phyloP scores from a whole-genome alignment of 2,797 vertebrate genomes.

The Arctocebus calabarensis region DNA sequence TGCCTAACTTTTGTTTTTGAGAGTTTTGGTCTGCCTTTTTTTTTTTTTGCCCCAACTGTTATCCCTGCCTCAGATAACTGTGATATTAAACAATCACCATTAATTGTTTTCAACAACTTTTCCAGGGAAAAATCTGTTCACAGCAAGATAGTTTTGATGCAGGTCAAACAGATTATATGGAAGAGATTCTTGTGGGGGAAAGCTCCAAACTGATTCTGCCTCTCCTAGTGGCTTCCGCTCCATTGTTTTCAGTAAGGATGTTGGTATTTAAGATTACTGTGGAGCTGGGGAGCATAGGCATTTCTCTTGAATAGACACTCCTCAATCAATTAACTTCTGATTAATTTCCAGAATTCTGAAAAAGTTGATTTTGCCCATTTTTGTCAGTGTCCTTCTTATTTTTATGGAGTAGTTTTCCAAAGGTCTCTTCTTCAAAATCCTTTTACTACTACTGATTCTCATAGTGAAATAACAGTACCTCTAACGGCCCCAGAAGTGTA shows the following conservation, averaged over 20 bases:
- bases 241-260: background rate
- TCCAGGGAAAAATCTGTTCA: background rate
- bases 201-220: background rate
- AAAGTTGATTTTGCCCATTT: background rate
- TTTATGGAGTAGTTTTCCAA: background rate
- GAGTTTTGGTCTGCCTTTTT: background rate
- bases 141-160: background rate
- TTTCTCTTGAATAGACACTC: background rate
- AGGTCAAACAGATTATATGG: background rate
- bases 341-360: constrained; percentile 41
- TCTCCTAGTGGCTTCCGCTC: background rate
- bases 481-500: background rate
- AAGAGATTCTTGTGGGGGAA: background rate
- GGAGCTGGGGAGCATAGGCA: background rate
- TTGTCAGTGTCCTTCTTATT: background rate
- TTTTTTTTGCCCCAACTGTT: background rate
- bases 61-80: background rate
- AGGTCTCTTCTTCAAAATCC: background rate
- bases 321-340: background rate
- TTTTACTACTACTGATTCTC: background rate
- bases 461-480: background rate
- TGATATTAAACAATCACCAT: background rate
- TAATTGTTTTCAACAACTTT: background rate
- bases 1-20: background rate
- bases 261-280: background rate